These are phyloP conservation scores for Hydriomena furcata DNA, from an alignment of 2,888 invertebrate species.

Conservation along the genomic window DNA sequence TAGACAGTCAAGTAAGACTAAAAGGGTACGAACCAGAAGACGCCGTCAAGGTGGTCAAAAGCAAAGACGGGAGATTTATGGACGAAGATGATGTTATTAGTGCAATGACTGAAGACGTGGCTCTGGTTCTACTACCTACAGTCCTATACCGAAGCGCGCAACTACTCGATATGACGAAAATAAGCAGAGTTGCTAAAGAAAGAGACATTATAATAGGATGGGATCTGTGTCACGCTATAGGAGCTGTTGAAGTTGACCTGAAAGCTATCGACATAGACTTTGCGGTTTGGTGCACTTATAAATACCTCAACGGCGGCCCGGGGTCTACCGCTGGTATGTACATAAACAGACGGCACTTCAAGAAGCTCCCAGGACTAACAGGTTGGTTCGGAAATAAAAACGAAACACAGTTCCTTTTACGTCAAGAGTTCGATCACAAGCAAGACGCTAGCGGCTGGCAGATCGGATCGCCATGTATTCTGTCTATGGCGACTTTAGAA, in stretches of 20 bases:
- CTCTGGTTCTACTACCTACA: conserved; percentile 56
- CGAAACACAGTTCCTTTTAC: conserved; percentile 59
- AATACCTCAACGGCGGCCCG: conserved; percentile 72
- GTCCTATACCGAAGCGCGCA: conserved; percentile 68
- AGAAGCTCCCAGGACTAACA: conserved; percentile 56
- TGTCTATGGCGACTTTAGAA: conserved; percentile 67
- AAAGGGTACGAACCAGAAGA: conserved; percentile 61
- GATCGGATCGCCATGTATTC: conserved; percentile 59
- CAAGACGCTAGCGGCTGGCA: conserved; percentile 67
- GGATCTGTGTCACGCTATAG: conserved; percentile 69
- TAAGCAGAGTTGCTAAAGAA: conserved; percentile 59
- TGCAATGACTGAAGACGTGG: conserved; percentile 68
- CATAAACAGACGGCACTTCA: conserved; percentile 65
- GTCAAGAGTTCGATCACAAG: conserved; percentile 67
- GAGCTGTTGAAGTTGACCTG: conserved; percentile 61
- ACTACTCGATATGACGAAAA: conserved; percentile 61
- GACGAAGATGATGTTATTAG: conserved; percentile 61
- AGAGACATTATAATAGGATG: conserved; percentile 64
- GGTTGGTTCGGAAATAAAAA: conserved; percentile 69
- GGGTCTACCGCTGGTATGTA: conserved; percentile 62
- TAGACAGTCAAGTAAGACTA: conserved; percentile 67
- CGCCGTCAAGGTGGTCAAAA: conserved; percentile 65
- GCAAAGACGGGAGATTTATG: conserved; percentile 50
- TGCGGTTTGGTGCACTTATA: conserved; percentile 74
- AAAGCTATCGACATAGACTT: conserved; percentile 65